Conservation (phyloP, 2,888 invertebrate species). For the Bursaphelenchus okinawaensis region DNA sequence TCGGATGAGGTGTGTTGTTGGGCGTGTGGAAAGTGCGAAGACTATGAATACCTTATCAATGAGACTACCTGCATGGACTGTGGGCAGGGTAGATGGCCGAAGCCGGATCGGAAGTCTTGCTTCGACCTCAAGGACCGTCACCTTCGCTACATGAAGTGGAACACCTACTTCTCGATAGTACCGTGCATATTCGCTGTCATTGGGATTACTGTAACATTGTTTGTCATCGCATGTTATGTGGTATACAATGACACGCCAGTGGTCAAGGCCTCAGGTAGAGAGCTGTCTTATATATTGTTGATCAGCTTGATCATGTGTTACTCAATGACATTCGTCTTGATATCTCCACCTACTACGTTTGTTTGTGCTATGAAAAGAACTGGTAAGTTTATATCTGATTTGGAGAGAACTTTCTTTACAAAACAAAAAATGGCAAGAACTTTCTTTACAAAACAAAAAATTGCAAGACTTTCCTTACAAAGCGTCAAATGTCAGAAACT, state of each 20-base stretch:
- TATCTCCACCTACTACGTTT: conserved; percentile 67
- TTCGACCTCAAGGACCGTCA: conserved; percentile 37
- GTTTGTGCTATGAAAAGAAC: conserved; percentile 67
- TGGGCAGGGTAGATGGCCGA: conserved; percentile 49
- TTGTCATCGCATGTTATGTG: conserved; percentile 64
- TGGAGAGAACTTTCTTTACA: too few species aligned
- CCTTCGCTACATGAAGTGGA: conserved; percentile 64
- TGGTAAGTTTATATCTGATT: conserved; percentile 59
- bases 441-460: too few species aligned
- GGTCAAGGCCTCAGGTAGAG: conserved; percentile 73
- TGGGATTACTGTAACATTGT: conserved; percentile 65
- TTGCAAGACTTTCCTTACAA: too few species aligned
- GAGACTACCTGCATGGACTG: conserved; percentile 54
- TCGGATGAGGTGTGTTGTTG: conserved; percentile 62
- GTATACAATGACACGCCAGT: conserved; percentile 67
- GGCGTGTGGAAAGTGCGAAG: conserved; percentile 57
- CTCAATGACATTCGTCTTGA: conserved; percentile 68
- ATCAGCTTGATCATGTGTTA: conserved; percentile 70
- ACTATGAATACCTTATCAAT: conserved; percentile 47
- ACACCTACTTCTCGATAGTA: conserved; percentile 68
- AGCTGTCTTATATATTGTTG: conserved; percentile 65
- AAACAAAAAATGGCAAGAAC: too few species aligned
- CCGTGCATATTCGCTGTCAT: conserved; percentile 65
- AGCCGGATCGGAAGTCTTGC: conserved; percentile 38
- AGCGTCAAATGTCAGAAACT: too few species aligned